Evolutionary conservation across 2,888 invertebrate species (phyloP).

Genomic region (Anticlea derivata): DNA sequence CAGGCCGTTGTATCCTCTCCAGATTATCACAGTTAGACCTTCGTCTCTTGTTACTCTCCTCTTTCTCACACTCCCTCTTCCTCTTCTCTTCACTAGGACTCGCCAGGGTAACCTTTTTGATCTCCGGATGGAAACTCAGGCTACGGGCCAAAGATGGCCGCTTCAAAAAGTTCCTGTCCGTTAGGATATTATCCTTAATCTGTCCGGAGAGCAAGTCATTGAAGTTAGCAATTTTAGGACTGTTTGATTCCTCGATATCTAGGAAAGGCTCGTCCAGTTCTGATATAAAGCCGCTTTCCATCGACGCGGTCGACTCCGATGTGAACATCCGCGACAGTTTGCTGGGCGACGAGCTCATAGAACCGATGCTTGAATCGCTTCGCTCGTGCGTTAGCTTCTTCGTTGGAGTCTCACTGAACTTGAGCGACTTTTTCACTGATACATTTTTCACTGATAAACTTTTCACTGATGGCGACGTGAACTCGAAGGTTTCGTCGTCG

Average conservation of each 20-base stretch:
- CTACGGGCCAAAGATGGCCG: constrained; percentile 57
- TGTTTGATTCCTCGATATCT: constrained; percentile 70
- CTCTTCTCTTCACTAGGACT: constrained; percentile 54
- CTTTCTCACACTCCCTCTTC: constrained; percentile 67
- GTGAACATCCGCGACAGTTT: constrained; percentile 54
- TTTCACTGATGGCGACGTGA: constrained; percentile 71
- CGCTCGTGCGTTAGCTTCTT: constrained; percentile 57
- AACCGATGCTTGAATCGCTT: constrained; percentile 66
- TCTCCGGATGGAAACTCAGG: constrained; percentile 64
- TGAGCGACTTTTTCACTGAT: constrained; percentile 69
- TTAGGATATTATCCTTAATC: constrained; percentile 58
- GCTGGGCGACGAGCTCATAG: constrained; percentile 56
- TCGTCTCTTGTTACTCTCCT: constrained; percentile 53
- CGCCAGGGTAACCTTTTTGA: constrained; percentile 56
- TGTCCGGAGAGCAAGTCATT: constrained; percentile 64
- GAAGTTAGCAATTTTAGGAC: constrained; percentile 71
- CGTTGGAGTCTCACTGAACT: constrained; percentile 65
- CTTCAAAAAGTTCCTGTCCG: constrained; percentile 46
- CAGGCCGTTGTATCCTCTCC: constrained; percentile 53
- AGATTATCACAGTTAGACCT: constrained; percentile 45
- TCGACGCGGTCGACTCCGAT: constrained; percentile 67
- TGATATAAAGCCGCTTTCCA: constrained; percentile 77
- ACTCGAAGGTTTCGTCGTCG: constrained; percentile 72
- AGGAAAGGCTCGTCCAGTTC: constrained; percentile 73
- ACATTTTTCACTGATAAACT: constrained; percentile 44